Conservation (phyloP, 64 coral and sea anemone genomes). For the Anthopleura sola region DNA sequence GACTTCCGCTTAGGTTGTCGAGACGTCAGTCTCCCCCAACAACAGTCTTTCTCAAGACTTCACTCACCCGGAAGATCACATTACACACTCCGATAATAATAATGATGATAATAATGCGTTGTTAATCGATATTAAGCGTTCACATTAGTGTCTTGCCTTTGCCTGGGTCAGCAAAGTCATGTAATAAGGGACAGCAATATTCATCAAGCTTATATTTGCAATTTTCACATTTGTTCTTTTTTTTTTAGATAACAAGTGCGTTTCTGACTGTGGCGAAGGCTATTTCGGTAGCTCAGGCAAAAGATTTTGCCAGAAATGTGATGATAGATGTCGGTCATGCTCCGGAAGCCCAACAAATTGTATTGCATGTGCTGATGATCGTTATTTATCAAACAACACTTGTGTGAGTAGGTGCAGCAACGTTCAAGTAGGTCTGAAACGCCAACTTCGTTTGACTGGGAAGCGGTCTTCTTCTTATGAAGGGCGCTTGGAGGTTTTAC, state of each 20-base stretch:
- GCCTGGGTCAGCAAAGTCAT: no score
- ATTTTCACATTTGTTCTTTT: background rate
- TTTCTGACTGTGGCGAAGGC: slow-evolving; percentile 52
- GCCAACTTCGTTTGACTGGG: slow-evolving; percentile 51
- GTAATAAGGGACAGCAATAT: background rate
- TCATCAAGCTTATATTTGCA: background rate
- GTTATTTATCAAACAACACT: slow-evolving; percentile 22
- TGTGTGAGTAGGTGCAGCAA: slow-evolving; percentile 42
- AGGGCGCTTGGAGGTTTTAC: slow-evolving; percentile 70
- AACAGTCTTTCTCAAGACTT: no score
- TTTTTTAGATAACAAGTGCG: slow-evolving; percentile 47
- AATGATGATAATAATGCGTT: no score
- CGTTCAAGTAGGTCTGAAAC: slow-evolving; percentile 29
- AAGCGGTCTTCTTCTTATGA: slow-evolving; percentile 36
- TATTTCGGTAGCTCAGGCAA: slow-evolving; percentile 56
- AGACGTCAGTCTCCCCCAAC: no score
- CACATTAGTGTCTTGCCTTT: no score
- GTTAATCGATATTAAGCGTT: no score
- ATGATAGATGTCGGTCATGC: slow-evolving; percentile 63
- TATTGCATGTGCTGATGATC: slow-evolving; percentile 59
- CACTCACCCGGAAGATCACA: no score
- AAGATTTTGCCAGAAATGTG: slow-evolving; percentile 53
- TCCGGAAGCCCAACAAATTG: slow-evolving; percentile 40
- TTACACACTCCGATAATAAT: no score
- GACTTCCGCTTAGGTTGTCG: no score